These are phyloP conservation scores for Cyanoderma ruficeps DNA, from an alignment of 2,113 vertebrate species.

Conservation along the genomic window DNA sequence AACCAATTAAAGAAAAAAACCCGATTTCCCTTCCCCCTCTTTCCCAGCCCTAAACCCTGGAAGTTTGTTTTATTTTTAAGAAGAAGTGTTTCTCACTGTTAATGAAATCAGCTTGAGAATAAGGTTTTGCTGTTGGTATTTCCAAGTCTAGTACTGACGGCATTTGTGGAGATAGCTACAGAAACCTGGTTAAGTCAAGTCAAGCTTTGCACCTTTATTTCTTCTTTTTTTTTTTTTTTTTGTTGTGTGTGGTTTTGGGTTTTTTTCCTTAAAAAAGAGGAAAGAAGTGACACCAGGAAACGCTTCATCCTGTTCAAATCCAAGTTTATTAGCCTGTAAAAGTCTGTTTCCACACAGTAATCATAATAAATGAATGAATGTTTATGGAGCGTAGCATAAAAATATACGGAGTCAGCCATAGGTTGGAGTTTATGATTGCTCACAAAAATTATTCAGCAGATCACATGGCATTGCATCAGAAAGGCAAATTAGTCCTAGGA, in stretches of 20 bases:
- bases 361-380: slow-evolving; percentile 56
- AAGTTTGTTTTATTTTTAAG: slow-evolving; percentile 26
- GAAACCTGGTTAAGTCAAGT: slow-evolving; percentile 30
- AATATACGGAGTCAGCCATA: slow-evolving; percentile 33
- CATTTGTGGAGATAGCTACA: neutral
- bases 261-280: neutral
- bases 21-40: neutral
- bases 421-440: slow-evolving; percentile 41
- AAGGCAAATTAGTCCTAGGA: slow-evolving; percentile 65
- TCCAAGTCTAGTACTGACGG: neutral
- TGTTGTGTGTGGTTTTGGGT: neutral
- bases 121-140: slow-evolving; percentile 6
- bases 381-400: slow-evolving; percentile 42
- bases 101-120: neutral
- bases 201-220: neutral
- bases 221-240: neutral
- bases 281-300: slow-evolving; percentile 29
- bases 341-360: slow-evolving; percentile 56
- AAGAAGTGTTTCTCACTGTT: neutral
- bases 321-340: slow-evolving; percentile 69
- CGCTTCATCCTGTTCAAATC: slow-evolving; percentile 51
- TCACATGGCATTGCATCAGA: slow-evolving; percentile 60
- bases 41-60: neutral
- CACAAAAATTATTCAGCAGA: slow-evolving; percentile 70
- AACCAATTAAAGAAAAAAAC: neutral